A percentile compares a stretch with the other conserved stretches of the same genome.
phyloP scores from a whole-genome alignment of 2,113 vertebrate species.

The Condylura cristata region DNA sequence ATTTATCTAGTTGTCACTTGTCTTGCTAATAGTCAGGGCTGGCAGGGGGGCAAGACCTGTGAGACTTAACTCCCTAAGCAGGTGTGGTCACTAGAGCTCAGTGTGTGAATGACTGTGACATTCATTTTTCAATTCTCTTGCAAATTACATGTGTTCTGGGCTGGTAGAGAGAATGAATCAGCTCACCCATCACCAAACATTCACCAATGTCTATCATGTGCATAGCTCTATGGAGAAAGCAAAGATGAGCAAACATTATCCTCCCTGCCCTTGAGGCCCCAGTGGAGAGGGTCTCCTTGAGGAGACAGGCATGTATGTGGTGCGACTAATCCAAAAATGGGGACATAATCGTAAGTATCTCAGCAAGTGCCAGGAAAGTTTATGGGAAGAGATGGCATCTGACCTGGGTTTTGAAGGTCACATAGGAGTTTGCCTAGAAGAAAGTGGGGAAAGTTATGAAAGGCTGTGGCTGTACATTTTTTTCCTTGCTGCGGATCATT shows the following conservation, averaged over 20 bases:
- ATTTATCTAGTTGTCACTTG: neutral
- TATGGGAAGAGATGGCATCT: neutral
- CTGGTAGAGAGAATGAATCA: neutral
- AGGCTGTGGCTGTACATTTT: neutral
- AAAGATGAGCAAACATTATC: neutral
- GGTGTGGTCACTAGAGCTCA: neutral
- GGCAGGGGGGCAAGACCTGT: neutral
- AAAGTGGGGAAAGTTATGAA: neutral
- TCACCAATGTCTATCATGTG: fast-evolving
- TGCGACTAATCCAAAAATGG: neutral
- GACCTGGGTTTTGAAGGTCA: constrained; percentile 7
- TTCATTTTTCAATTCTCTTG: neutral
- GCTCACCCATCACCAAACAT: neutral
- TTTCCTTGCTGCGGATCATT: neutral
- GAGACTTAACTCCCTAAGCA: neutral
- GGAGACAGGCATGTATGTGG: neutral
- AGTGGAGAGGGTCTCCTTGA: too few relatives aligned
- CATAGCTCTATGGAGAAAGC: neutral
- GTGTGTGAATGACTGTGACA: neutral
- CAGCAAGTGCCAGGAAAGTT: neutral
- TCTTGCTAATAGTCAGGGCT: neutral
- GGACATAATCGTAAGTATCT: neutral
- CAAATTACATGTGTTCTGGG: neutral
- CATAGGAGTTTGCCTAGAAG: neutral
- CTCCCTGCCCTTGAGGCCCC: neutral